Evolutionary conservation across 2,113 vertebrate species (phyloP), one percentile per base, ranked within the genome.

Genomic region (Oreocharis arfaki): DNA sequence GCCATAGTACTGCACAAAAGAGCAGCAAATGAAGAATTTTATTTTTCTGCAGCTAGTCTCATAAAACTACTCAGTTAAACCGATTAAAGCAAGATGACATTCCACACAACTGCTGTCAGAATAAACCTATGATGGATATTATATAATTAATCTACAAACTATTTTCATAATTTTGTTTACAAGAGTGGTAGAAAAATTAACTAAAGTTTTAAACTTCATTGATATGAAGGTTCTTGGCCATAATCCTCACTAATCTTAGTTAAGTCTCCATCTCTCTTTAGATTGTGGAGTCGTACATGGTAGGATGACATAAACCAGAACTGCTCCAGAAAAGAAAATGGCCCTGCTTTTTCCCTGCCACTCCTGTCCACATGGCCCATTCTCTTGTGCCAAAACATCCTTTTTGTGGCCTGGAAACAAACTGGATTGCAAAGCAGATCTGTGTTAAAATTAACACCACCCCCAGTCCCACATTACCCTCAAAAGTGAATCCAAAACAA

Each of bases 1-100:
- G 89, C 94, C 95, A 95, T 23, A 65, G 73, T 30, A 67, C 83
- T 77, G 52, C 52, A 93, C 64, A 68, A 90, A 95, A 93, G 68
- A 81, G 35, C 42, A 89, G 49, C 64, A 91, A 83, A 92, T 71
- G 9, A 87, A 77, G 46, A 78, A 79, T 68, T 89, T 59, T 84
- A 63, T 90, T 93, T 90, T 88, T 77, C 39, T 91, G 63, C 71
- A 80, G 71, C 56, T 64, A 82, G 79, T 42, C n/a, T 75, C 70
- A 87, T 69, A 84, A 75, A 93, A 89, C n/a, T 82, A 52, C 28
- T 56, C 46, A 70, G 16, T 85, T 61, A 82, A 89, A 41, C 52
- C 49, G 77, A 81, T 37, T 87, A 89, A 91, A 97, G 56, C 37
- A 74, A 82, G 65, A 88, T 3, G 9, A 81, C 90, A 74, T 81